Evolutionary conservation across 2,113 vertebrate species (phyloP).

Genomic region (Drymodes brunneopygia): DNA sequence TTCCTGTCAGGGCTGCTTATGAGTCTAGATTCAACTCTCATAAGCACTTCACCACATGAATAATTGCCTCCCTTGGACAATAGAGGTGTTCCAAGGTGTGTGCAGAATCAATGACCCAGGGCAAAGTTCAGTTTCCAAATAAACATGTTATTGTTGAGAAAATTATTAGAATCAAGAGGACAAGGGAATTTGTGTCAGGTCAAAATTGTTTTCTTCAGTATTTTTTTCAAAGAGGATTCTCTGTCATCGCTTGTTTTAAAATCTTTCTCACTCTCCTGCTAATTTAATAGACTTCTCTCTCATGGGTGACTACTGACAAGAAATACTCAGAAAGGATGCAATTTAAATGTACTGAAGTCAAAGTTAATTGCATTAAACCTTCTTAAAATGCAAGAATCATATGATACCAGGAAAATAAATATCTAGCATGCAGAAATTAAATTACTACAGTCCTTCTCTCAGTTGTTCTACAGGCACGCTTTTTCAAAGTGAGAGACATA

Average conservation of each 20-base stretch:
- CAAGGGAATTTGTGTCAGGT: neutral
- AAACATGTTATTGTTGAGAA: neutral
- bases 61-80: neutral
- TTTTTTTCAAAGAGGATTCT: neutral
- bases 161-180: neutral
- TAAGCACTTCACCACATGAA: neutral
- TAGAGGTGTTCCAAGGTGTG: neutral
- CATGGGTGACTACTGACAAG: neutral
- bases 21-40: neutral
- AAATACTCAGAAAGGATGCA: neutral
- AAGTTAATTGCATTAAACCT: slow-evolving; percentile 19
- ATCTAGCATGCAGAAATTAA: neutral
- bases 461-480: neutral
- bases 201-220: neutral
- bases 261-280: neutral
- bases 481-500: neutral
- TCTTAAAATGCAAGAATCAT: slow-evolving; percentile 38
- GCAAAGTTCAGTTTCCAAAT: neutral
- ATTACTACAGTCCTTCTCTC: neutral
- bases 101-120: neutral
- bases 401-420: neutral
- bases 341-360: neutral
- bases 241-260: neutral
- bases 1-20: neutral
- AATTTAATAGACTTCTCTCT: neutral